Evolutionary conservation across 1,140 invertebrate genomes (phyloP).

Genomic region (Drosophila mayri): DNA sequence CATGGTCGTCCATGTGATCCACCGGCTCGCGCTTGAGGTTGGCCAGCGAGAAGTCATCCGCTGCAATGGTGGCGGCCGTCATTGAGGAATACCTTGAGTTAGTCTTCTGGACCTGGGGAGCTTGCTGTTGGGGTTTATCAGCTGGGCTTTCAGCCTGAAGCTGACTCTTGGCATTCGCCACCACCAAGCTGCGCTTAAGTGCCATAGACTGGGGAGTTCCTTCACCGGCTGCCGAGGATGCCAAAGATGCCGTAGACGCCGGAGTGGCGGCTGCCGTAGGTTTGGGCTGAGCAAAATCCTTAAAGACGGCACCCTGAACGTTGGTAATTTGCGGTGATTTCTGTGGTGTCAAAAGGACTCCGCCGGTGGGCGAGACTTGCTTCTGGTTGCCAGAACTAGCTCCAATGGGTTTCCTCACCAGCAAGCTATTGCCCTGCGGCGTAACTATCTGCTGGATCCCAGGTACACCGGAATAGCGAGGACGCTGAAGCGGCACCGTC

Average conservation of each 20-base stretch:
- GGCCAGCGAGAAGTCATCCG: constrained; percentile 56
- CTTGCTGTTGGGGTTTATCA: not conserved
- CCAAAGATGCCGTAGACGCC: not conserved
- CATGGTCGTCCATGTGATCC: constrained; percentile 42
- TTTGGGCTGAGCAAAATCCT: constrained; percentile 49
- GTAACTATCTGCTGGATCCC: not conserved
- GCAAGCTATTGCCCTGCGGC: constrained; percentile 26
- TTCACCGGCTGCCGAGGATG: not conserved
- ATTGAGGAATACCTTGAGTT: constrained; percentile 2
- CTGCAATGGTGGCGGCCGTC: constrained; percentile 62
- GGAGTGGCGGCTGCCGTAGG: not conserved
- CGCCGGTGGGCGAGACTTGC: constrained; percentile 21
- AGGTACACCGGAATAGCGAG: constrained; percentile 40
- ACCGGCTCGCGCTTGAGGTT: constrained; percentile 56
- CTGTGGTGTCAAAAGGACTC: constrained; percentile 4
- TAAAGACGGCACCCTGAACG: constrained; percentile 42
- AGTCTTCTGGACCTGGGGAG: not conserved
- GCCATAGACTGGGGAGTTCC: not conserved
- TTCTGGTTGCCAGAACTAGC: constrained; percentile 7
- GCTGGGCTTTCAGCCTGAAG: not conserved
- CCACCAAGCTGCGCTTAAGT: constrained; percentile 51
- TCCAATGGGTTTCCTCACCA: constrained; percentile 27
- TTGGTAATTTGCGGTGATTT: constrained; percentile 56
- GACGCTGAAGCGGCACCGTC: constrained; percentile 38
- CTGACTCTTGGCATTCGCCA: constrained; percentile 49